Evolutionary conservation across 2,888 invertebrate genomes (phyloP), one percentile per base, ranked within the genome.

Genomic region (Empis stercorea): DNA sequence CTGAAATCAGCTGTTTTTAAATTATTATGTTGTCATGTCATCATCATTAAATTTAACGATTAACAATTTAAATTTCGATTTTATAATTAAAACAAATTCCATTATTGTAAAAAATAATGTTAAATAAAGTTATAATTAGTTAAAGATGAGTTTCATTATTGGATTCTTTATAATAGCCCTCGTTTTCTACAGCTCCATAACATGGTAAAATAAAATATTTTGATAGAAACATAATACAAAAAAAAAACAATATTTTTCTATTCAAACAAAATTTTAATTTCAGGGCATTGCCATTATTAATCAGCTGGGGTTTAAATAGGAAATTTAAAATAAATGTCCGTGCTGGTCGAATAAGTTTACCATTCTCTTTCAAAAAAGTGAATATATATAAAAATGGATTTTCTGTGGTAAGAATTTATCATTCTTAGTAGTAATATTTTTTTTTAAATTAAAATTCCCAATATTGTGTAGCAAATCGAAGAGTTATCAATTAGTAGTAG

Each of bases 401-500:
- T 61, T 80, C 78, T 44, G 73, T 85, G 59, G 85, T 85, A 74
- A 77, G 79, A 53, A 40, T 9, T 32, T 47, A 11, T 30, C 16
- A 14, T 10, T 43, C n/a, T 20, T 11, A 30, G n/a, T 40, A 4
- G 13, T 17, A 10, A n/a, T 6, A 14, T 23, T 42, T 43, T 15
- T 2, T 45, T 20, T 34, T 36, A 41, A 40, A 44, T 20, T 39
- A 10, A 23, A 40, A 30, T 23, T 43, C 2, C 34, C n/a, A 17
- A 20, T 49, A 52, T 55, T 56, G 49, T 71, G 23, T 64, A 91
- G 89, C 83, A 87, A 67, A 82, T 91, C 50, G 84, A 88, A 60
- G 86, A 88, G 65, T 78, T 91, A 56, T 82, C 87, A 53, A 76
- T 91, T 54, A 80, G 85, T 46, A 91, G 89, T 63, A 91, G 88